phyloP scores from a whole-genome alignment of 2,797 vertebrate genomes.

The Pelochelys cantorii region DNA sequence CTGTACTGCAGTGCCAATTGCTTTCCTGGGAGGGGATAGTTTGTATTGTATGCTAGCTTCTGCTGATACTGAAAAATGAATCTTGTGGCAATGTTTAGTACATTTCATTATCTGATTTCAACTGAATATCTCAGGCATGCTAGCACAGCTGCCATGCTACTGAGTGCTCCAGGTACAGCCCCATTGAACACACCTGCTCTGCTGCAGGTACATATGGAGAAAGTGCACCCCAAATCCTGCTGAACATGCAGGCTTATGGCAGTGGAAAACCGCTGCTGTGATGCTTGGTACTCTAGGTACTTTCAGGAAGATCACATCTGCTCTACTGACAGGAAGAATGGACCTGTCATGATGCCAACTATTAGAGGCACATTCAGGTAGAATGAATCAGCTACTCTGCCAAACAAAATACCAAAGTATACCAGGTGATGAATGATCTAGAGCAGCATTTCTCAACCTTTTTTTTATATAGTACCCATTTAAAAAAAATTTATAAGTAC shows the following conservation, averaged over 20 bases:
- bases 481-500: no score
- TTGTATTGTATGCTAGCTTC: neutral
- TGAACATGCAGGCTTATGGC: neutral
- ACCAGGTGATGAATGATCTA: rapidly evolving
- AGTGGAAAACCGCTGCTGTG: neutral
- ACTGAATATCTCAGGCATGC: neutral
- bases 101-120: neutral
- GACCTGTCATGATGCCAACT: neutral
- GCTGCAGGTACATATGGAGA: neutral
- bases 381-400: rapidly evolving
- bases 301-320: neutral
- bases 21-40: neutral
- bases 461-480: no score
- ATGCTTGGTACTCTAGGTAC: neutral
- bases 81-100: neutral
- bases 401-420: neutral
- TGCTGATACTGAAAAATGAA: neutral
- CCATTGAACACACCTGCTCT: neutral
- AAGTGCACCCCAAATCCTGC: neutral
- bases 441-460: neutral
- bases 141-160: neutral
- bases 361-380: neutral
- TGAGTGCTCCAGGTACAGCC: rapidly evolving
- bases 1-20: rapidly evolving
- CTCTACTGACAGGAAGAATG: neutral